Evolutionary conservation across 2,888 invertebrate species (phyloP), one percentile per base, ranked within the genome.

Genomic region (Papilio demoleus): DNA sequence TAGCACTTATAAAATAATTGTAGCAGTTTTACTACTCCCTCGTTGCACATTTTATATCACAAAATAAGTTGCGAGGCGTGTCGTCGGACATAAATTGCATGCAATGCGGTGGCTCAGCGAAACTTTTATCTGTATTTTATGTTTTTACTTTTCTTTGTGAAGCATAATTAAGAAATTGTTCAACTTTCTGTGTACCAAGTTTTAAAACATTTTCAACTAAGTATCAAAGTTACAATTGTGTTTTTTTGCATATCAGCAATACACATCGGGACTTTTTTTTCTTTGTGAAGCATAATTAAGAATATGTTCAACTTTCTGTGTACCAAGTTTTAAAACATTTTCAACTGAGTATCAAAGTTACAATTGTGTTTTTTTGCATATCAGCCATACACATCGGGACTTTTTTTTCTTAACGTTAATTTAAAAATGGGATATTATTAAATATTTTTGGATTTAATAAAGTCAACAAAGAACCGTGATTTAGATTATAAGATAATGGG

Each of bases 51-150:
- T 53, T 53, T 53, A 53, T 53, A 14, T 31, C n/a, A 31, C 53
- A 17, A n/a, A 53, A 53, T 53, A 53, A 53, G n/a, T 53, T 53
- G n/a, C 53, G 53, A 53, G 27, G 17, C 53, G 53, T 9, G 53
- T 27, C 27, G 27, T 53, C 31, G 31, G 27, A 50, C 50, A n/a
- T 31, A 53, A 53, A 53, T 53, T 53, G 53, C 53, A 53, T 53
- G 53, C 53, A 53, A 11, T 45, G 45, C 45, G 45, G 45, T 45
- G 45, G 1, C 42, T 17, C 45, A 11, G 45, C 45, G 22, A 9
- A 45, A 45, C 45, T 45, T 45, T 45, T 45, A 45, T 45, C 9
- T 45, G 45, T 45, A 45, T 45, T 45, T 45, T 22, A 22, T 45
- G 19, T 45, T 22, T 17, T 19, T 22, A 45, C 45, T 22, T 22